These are phyloP conservation scores for Paracentrotus lividus DNA, from an alignment of 53 echinoderm and acorn worm species.

Conservation along the genomic window DNA sequence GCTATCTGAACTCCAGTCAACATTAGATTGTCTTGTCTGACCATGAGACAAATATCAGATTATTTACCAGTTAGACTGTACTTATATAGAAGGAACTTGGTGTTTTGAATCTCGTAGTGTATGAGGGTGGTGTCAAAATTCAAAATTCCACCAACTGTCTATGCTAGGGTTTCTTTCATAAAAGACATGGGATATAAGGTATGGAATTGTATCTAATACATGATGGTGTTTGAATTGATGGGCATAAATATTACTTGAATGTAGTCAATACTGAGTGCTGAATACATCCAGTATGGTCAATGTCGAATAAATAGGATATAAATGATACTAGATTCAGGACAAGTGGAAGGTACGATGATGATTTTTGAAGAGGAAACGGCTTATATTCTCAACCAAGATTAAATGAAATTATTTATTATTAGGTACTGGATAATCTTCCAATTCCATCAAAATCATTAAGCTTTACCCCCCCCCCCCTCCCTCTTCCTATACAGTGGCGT, in stretches of 20 bases:
- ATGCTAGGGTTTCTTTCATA: not conserved
- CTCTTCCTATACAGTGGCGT: no score
- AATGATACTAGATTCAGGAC: no score
- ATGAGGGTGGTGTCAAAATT: not conserved
- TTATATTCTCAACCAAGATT: no score
- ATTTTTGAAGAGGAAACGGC: no score
- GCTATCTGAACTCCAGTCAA: no score
- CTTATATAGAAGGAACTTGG: not conserved
- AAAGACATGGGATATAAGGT: not conserved
- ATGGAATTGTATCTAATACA: conserved; percentile 1
- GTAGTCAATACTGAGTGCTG: not conserved
- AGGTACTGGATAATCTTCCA: no score
- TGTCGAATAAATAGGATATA: no score
- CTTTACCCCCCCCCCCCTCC: no score
- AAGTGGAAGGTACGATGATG: no score
- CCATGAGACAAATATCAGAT: not conserved
- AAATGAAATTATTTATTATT: no score
- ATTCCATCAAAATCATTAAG: no score
- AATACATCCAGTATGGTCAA: not conserved
- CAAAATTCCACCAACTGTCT: not conserved
- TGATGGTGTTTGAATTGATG: not conserved
- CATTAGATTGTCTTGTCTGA: not conserved
- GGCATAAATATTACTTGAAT: not conserved
- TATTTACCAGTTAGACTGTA: not conserved
- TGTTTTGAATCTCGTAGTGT: not conserved